These are phyloP conservation scores for Amblyjoppa proteus DNA, from an alignment of 2,888 invertebrate genomes.

Conservation along the genomic window DNA sequence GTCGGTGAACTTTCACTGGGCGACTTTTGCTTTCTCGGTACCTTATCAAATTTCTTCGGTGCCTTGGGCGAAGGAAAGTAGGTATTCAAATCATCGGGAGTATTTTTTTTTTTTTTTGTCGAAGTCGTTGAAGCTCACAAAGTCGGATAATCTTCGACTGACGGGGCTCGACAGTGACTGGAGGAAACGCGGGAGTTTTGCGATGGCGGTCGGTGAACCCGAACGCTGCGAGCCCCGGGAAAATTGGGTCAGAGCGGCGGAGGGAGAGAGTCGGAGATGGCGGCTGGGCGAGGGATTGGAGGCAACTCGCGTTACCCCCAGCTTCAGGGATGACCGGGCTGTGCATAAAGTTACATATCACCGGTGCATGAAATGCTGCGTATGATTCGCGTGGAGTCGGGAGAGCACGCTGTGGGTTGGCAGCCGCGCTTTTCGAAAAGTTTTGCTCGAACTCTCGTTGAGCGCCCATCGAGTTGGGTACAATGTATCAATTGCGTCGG, in stretches of 20 bases:
- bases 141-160: neutral
- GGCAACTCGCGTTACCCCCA: neutral
- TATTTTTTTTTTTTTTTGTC: neutral
- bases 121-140: neutral
- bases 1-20: constrained; percentile 23
- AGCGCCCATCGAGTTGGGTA: neutral
- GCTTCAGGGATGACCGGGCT: neutral
- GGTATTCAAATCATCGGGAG: neutral
- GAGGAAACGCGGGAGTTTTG: constrained; percentile 52
- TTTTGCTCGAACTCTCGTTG: constrained; percentile 14
- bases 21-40: neutral
- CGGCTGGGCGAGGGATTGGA: constrained; percentile 8
- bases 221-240: constrained; percentile 32
- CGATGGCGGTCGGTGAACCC: constrained; percentile 72
- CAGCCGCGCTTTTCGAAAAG: constrained; percentile 1
- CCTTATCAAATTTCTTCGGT: neutral
- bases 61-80: neutral
- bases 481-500: constrained; percentile 15
- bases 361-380: neutral
- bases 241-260: constrained; percentile 51
- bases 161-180: neutral
- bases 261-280: constrained; percentile 26
- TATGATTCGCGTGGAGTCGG: neutral
- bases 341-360: neutral
- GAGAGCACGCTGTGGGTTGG: neutral